Conservation (phyloP, 2,888 invertebrate species). For the Luperina nickerlii region DNA sequence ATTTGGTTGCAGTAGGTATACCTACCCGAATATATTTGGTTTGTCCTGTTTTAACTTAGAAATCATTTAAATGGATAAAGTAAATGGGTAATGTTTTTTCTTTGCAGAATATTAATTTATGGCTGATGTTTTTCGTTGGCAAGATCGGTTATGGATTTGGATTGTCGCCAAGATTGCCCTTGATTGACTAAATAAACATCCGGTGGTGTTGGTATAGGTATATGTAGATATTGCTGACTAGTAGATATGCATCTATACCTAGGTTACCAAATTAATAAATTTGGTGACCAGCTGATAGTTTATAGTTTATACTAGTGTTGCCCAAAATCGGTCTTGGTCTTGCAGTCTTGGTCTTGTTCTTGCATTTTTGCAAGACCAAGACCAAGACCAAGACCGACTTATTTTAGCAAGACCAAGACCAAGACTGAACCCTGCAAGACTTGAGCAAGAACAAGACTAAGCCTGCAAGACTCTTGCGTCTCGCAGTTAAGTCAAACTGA, state of each 20-base stretch:
- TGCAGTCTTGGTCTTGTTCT: too few species aligned
- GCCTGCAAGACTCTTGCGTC: too few species aligned
- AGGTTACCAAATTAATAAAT: too few species aligned
- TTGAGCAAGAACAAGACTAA: too few species aligned
- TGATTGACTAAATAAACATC: slow-evolving; percentile 50
- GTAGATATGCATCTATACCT: not conserved
- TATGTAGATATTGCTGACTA: not conserved
- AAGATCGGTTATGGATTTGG: slow-evolving; percentile 46
- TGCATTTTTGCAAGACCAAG: too few species aligned
- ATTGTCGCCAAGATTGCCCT: slow-evolving; percentile 39
- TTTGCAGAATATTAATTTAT: slow-evolving; percentile 30
- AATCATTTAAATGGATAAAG: slow-evolving; percentile 42
- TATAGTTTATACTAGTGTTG: too few species aligned
- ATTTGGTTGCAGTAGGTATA: slow-evolving; percentile 76
- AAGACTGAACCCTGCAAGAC: too few species aligned
- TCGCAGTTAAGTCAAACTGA: too few species aligned
- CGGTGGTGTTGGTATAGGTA: slow-evolving; percentile 12
- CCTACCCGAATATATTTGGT: slow-evolving; percentile 62
- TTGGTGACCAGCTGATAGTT: too few species aligned
- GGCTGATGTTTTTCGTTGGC: slow-evolving; percentile 27
- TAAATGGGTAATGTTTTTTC: slow-evolving; percentile 39
- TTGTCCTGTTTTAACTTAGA: slow-evolving; percentile 49
- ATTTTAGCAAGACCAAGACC: too few species aligned
- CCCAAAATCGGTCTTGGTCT: too few species aligned
- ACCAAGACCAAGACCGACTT: too few species aligned